Evolutionary conservation across 2,113 vertebrate genomes (phyloP), one percentile per base, ranked within the genome.

Genomic region (Alethe castanea): DNA sequence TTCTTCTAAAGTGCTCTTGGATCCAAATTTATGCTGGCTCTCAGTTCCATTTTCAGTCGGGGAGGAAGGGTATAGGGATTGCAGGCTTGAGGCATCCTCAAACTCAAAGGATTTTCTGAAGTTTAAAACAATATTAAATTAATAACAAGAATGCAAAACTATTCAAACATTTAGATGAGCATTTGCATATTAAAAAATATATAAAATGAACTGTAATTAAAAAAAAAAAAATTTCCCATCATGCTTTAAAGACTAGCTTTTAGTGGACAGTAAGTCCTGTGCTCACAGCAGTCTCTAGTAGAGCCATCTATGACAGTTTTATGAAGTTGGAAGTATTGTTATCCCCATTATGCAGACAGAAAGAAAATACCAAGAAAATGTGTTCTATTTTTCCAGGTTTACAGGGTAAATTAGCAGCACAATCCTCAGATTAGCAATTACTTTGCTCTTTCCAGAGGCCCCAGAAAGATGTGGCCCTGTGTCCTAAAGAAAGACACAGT

Each of bases 1-100:
- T 95, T 99, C 99, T 98, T 99, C 99, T 98, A 99, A 99, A 98
- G 99, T 99, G 99, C 98, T 99, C 98, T 99, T 99, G 86, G 98
- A 99, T 98, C 97, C 98, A 97, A 98, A 98, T 82, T 98, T 98
- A 88, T 97, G 98, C 96, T 98, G 98, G 86, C 92, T 97, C 87
- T 98, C 98, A 8, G 98, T 99, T 97, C 99, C 99, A 42, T 99
- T 99, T 97, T 99, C 99, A 83, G 98, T 98, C 29, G 98, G 99
- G 72, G 98, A 99, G 78, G 99, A 97, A 28, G 98, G 98, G 95
- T 98, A 98, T 64, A 99, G 97, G 94, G 99, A 99, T 56, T 98
- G 98, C 90, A 99, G 96, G 92, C 98, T 99, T 73, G 98, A 98
- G 1, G 98, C 98, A 94, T 99, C 99, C 97, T 99, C 99, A 81